These are phyloP conservation scores for Drosophila neoperkinsi DNA, from an alignment of 2,888 invertebrate genomes.

Conservation along the genomic window DNA sequence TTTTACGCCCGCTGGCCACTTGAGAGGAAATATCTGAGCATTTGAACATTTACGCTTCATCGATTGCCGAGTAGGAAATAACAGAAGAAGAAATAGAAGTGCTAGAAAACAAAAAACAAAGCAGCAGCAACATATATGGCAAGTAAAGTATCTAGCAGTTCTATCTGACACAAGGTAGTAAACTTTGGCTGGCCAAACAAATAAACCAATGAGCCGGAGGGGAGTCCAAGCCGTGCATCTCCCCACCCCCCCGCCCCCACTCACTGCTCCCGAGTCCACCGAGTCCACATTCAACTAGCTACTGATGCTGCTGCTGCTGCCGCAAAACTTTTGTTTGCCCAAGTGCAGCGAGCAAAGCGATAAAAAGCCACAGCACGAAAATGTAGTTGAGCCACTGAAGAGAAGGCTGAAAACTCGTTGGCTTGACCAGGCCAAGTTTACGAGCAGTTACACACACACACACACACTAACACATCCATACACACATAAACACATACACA, in stretches of 20 bases:
- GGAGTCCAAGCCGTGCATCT: background rate
- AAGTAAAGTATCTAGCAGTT: constrained; percentile 63
- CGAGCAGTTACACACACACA: constrained; percentile 33
- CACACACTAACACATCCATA: background rate
- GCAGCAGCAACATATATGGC: constrained; percentile 8
- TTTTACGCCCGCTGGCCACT: constrained; percentile 53
- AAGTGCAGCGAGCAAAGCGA: constrained; percentile 73
- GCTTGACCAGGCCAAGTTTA: constrained; percentile 61
- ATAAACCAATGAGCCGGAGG: constrained; percentile 65
- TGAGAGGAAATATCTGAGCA: constrained; percentile 70
- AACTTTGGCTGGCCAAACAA: constrained; percentile 77
- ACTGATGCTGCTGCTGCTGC: constrained; percentile 16
- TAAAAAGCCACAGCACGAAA: constrained; percentile 62
- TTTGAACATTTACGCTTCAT: constrained; percentile 82
- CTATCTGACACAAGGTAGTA: constrained; percentile 60
- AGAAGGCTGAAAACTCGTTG: constrained; percentile 36
- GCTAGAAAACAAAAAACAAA: background rate
- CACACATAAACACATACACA: background rate
- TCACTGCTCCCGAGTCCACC: background rate
- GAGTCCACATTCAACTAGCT: background rate
- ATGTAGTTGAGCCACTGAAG: constrained; percentile 46
- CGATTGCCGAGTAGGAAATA: constrained; percentile 65
- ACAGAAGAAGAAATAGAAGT: constrained; percentile 3
- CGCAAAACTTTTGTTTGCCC: constrained; percentile 75
- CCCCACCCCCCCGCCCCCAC: background rate